Base-by-base conservation (phyloP, 1,140 invertebrate genomes). In the Diabrotica virgifera region DNA sequence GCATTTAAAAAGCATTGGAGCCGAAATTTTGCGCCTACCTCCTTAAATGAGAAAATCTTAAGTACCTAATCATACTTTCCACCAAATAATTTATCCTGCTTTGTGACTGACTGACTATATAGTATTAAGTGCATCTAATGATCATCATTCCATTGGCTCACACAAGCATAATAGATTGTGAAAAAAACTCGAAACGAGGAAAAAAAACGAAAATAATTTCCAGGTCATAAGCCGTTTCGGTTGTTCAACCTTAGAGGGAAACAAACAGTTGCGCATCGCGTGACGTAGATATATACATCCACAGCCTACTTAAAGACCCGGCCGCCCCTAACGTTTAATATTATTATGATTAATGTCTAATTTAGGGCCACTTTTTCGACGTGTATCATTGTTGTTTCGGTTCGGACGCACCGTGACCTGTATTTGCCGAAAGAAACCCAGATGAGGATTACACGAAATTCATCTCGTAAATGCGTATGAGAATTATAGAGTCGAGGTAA, bases 261-360 rank as follows among this genome's bases (percentile, higher is more conserved):
- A 58, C 37, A 58, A 58, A 58, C 56, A 58, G 56, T 58, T 58
- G 56, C 56, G 36, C 56, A 36, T 58, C 56, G 56, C 56, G 56
- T 58, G 56, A 24, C 24, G 24, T 36, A 58, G 11, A n/a, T 11
- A 37, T 35, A 58, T 58, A 36, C 56, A 9, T 40, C 56, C 24
- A 24, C 36, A 58, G 38, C 9, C 12, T 58, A 35, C 56, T 58
- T 40, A 40, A 58, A 40, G 36, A 58, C 35, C 35, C 37, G 37
- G 35, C 56, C 56, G 56, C 35, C 37, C 24, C 56, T 37, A 58
- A 58, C 37, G 12, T 37, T 58, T 36, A 14, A n/a, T 36, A 58
- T 58, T 58, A 58, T 40, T 58, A 37, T 37, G 36, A 40, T 58
- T 58, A 40, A 36, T 37, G 35, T 58, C 37, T 58, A 58, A 58